Conservation (phyloP, 1,140 invertebrate species). For the Acromyrmex charruanus region DNA sequence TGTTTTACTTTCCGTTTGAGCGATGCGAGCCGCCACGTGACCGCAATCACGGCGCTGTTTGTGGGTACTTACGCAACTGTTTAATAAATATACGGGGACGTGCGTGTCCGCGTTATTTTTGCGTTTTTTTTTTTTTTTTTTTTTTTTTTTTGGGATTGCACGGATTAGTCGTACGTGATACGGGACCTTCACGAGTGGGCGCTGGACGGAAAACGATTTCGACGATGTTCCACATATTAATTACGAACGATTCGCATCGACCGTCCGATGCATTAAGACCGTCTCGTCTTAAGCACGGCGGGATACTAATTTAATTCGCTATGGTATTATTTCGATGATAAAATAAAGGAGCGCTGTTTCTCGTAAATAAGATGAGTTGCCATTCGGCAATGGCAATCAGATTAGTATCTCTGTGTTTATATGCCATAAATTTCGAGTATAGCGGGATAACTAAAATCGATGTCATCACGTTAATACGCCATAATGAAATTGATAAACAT, state of each 20-base stretch:
- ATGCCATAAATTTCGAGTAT: background rate
- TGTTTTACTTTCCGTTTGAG: constrained; percentile 84
- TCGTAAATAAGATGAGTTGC: constrained; percentile 4
- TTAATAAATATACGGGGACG: constrained; percentile 78
- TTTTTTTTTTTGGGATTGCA: constrained; percentile 25
- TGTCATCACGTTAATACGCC: background rate
- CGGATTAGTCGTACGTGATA: constrained; percentile 42
- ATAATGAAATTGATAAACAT: constrained; percentile 32
- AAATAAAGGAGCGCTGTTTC: constrained; percentile 13
- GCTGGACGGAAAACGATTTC: constrained; percentile 9
- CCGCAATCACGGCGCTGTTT: constrained; percentile 85
- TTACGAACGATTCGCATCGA: background rate
- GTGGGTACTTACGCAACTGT: constrained; percentile 83
- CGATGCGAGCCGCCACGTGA: constrained; percentile 85
- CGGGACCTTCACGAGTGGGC: background rate
- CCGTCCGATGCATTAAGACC: background rate
- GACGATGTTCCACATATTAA: constrained; percentile 20
- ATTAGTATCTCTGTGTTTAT: constrained; percentile 14
- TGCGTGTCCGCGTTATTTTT: constrained; percentile 35
- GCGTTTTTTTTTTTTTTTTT: constrained; percentile 42
- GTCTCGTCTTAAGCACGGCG: background rate
- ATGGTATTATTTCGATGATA: background rate
- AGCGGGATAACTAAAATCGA: constrained; percentile 15
- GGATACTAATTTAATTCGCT: constrained; percentile 10
- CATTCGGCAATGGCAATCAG: constrained; percentile 8